A percentile compares a stretch with the other conserved stretches of the same genome.
Conservation (phyloP, 2,888 invertebrate species). For the Amorpha juglandis region DNA sequence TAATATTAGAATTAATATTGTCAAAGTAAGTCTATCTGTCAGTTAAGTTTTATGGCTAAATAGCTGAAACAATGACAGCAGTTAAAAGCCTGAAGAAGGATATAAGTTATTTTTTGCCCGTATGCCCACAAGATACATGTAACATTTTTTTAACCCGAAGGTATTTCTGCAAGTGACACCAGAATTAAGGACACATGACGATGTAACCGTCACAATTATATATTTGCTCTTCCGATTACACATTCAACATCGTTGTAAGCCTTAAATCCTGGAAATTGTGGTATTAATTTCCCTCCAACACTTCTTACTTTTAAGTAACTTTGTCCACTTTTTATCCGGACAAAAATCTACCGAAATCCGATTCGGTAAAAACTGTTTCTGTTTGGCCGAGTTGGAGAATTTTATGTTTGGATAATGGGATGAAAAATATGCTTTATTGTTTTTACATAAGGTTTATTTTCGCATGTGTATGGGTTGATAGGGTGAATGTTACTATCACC, state of each 20-base stretch:
- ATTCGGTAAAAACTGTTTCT: slow-evolving; percentile 48
- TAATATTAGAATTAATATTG: too few species aligned
- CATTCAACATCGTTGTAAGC: slow-evolving; percentile 79
- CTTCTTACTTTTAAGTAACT: slow-evolving; percentile 76
- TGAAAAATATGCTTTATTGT: slow-evolving; percentile 33
- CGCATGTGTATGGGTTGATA: slow-evolving; percentile 39
- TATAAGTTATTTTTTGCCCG: too few species aligned
- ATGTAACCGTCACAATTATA: slow-evolving; percentile 62
- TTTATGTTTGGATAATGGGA: slow-evolving; percentile 39
- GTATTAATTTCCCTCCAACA: slow-evolving; percentile 83
- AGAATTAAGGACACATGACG: slow-evolving; percentile 56
- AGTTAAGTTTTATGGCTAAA: not conserved
- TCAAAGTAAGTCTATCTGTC: too few species aligned
- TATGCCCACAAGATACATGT: not conserved
- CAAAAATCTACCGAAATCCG: slow-evolving; percentile 43
- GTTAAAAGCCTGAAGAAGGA: too few species aligned
- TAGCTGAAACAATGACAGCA: not conserved
- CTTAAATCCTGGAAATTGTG: slow-evolving; percentile 81
- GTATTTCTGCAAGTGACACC: slow-evolving; percentile 68
- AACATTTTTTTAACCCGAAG: slow-evolving; percentile 45
- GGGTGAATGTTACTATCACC: slow-evolving; percentile 67
- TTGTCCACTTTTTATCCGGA: slow-evolving; percentile 39
- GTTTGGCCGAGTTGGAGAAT: slow-evolving; percentile 31
- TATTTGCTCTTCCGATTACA: slow-evolving; percentile 78
- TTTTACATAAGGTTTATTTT: slow-evolving; percentile 38